Percentiles rank a stretch among this genome's conserved stretches.
Evolutionary conservation across 1,140 invertebrate genomes (phyloP).

Genomic region (Zaprionus ornatus): DNA sequence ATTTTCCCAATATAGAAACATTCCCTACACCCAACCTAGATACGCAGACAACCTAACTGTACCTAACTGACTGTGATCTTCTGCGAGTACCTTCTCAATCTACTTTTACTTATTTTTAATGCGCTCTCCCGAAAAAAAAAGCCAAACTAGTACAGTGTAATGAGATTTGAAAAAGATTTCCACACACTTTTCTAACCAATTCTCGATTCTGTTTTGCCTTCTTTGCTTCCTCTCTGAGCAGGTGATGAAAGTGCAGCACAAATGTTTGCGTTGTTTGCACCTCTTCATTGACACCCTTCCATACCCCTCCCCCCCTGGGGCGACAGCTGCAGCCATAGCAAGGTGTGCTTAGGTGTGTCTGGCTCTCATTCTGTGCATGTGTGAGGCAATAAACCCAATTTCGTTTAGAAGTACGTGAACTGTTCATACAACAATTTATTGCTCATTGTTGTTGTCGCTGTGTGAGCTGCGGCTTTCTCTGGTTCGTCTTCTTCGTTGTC

Average conservation of each 20-base stretch:
- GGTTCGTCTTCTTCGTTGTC: conserved; percentile 19
- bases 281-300: conserved; percentile 28
- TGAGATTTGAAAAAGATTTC: neutral
- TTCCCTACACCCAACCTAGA: too few relatives aligned
- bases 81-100: neutral
- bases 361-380: neutral
- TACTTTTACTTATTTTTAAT: neutral
- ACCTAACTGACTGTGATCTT: neutral
- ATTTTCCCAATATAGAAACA: too few relatives aligned
- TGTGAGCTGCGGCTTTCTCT: conserved; percentile 48
- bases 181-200: neutral
- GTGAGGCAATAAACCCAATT: conserved; percentile 74
- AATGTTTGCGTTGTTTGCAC: conserved; percentile 38
- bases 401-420: conserved; percentile 26
- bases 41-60: too few relatives aligned
- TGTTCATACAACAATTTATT: conserved; percentile 57
- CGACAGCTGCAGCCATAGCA: conserved; percentile 51
- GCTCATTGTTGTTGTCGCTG: conserved; percentile 56
- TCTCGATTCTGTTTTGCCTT: neutral
- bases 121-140: neutral
- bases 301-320: neutral
- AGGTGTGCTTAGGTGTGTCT: neutral
- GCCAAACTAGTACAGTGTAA: neutral
- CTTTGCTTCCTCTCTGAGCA: conserved; percentile 6
- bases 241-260: conserved; percentile 30